Base-by-base conservation (phyloP, 1,140 invertebrate species). In the Neuroterus valhalla region DNA sequence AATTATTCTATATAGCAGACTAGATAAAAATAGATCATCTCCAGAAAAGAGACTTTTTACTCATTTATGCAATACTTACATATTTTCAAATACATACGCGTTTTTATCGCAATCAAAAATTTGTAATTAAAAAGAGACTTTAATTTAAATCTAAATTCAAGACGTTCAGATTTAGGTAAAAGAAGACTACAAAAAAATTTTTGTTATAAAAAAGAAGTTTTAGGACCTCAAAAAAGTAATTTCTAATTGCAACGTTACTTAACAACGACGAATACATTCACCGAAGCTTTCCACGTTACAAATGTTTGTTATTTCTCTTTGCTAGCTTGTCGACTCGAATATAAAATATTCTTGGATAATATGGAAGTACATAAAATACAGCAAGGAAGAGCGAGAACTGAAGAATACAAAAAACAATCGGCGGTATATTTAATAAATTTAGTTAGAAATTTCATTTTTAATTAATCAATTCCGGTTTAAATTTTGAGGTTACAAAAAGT, bases 21-120 rank as follows among this genome's bases (percentile, higher is more conserved):
- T 50, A 50, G 48, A 50, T 10, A 50, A 38, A 38, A 38, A 38
- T 38, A 38, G 8, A 19, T 62, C 15, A 31, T 66, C 74, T 72
- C 67, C 50, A 75, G 76, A 45, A 38, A 81, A 70, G 78, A 82
- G 68, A 81, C 43, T 78, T 43, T 72, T 68, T 67, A 70, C 71
- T 68, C 42, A 6, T 71, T 72, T 45, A 68, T 68, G 70, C 19
- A 10, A 21, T 72, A 21, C 26, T 45, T 74, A 76, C 38, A 68
- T 66, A 55, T 68, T 81, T 79, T 77, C 46, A 71, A 69, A 81
- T 84, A 78, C 79, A 78, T 72, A 84, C 78, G 17, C 78, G 17
- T 3, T 19, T 77, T 70, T 66, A 73, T 26, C 19, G 19, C 12
- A 55, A 62, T 68, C 48, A 78, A 76, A 17, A 43, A 46, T 77